A percentile compares a stretch with the other conserved stretches of the same genome.
Evolutionary conservation across 92 coral and sea anemone genomes (phyloP).

Genomic region (Phymanthus crucifer): DNA sequence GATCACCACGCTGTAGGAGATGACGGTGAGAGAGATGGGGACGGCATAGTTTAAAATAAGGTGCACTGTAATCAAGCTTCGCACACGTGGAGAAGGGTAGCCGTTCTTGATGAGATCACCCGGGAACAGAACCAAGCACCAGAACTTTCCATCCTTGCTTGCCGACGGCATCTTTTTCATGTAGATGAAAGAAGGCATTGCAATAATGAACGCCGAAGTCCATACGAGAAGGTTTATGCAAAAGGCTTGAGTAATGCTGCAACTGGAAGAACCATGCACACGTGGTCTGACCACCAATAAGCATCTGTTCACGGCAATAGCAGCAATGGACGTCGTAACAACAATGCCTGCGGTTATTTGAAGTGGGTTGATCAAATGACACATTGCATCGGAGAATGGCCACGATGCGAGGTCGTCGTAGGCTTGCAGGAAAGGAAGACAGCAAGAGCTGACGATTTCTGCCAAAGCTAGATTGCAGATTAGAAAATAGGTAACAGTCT

Average conservation of each 20-base stretch:
- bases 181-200: slow-evolving; percentile 29
- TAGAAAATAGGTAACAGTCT: slow-evolving; percentile 25
- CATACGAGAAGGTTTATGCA: slow-evolving; percentile 4
- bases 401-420: slow-evolving; percentile 22
- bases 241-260: background rate
- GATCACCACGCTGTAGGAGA: slow-evolving; percentile 21
- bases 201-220: slow-evolving; percentile 10
- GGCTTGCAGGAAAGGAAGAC: slow-evolving; percentile 31
- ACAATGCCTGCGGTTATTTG: slow-evolving; percentile 35
- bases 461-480: slow-evolving; percentile 36
- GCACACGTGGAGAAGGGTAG: slow-evolving; percentile 23
- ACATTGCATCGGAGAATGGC: slow-evolving; percentile 35
- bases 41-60: slow-evolving; percentile 25
- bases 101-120: slow-evolving; percentile 15
- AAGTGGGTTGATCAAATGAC: slow-evolving; percentile 27
- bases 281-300: background rate
- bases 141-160: slow-evolving; percentile 3
- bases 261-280: background rate
- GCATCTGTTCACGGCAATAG: slow-evolving; percentile 32
- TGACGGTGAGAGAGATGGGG: slow-evolving; percentile 6
- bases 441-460: slow-evolving; percentile 33
- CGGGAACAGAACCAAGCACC: slow-evolving; percentile 39
- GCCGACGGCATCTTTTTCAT: slow-evolving; percentile 10
- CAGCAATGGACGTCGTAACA: slow-evolving; percentile 21
- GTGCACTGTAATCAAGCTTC: slow-evolving; percentile 3